Evolutionary conservation across 1,140 invertebrate species (phyloP).

Genomic region (Drosophila melanica): DNA sequence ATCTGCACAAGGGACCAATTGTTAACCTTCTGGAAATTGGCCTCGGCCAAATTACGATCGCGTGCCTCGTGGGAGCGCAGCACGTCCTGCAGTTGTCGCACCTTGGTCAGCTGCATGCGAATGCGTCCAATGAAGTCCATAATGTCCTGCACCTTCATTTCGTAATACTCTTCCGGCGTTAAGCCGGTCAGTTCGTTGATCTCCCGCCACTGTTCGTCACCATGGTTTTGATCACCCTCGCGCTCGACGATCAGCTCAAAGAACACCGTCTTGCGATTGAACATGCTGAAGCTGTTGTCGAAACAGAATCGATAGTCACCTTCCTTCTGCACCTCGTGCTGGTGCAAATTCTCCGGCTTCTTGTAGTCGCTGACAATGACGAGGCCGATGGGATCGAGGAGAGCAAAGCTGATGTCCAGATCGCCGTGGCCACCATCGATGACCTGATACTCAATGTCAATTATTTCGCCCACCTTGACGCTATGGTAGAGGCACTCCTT

Average conservation of each 20-base stretch:
- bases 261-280: constrained; percentile 91
- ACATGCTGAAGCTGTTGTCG: constrained; percentile 92
- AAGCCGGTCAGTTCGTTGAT: constrained; percentile 76
- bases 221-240: constrained; percentile 82
- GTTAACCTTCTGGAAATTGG: constrained; percentile 90
- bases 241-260: constrained; percentile 90
- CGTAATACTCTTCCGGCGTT: constrained; percentile 85
- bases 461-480: constrained; percentile 86
- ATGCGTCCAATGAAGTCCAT: constrained; percentile 87
- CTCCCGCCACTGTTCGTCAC: constrained; percentile 85
- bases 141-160: constrained; percentile 88
- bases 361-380: constrained; percentile 88
- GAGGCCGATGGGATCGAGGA: constrained; percentile 87
- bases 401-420: constrained; percentile 90
- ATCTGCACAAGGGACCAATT: constrained; percentile 90
- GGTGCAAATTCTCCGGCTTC: constrained; percentile 89
- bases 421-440: constrained; percentile 91
- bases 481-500: constrained; percentile 89
- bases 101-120: constrained; percentile 86
- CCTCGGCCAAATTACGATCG: constrained; percentile 91
- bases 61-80: constrained; percentile 89
- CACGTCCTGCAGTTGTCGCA: constrained; percentile 89
- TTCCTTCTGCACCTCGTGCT: constrained; percentile 85
- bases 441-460: constrained; percentile 91
- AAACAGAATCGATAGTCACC: constrained; percentile 93